Evolutionary conservation across 2,797 vertebrate genomes (phyloP).

Genomic region (Hybognathus amarus): DNA sequence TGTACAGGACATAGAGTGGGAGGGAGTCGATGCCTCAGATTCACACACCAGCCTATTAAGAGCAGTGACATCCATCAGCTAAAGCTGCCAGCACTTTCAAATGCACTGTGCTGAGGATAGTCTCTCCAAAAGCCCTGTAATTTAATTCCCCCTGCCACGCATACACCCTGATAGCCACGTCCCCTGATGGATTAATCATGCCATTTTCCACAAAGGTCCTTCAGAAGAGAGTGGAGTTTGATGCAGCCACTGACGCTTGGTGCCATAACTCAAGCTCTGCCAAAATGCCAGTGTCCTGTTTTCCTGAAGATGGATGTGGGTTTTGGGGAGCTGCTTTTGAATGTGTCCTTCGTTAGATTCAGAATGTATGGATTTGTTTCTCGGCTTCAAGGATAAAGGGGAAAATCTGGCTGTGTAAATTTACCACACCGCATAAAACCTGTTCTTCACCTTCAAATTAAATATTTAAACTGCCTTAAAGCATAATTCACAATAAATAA

Average conservation of each 20-base stretch:
- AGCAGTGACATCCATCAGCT: slow-evolving; percentile 40
- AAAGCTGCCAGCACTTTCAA: slow-evolving; percentile 39
- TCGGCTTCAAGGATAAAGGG: slow-evolving; percentile 30
- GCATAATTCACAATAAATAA: neutral
- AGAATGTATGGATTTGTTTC: slow-evolving; percentile 52
- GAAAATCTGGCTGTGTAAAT: slow-evolving; percentile 31
- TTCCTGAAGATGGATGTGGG: slow-evolving; percentile 54
- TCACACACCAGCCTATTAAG: slow-evolving; percentile 36
- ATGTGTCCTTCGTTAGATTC: slow-evolving; percentile 56
- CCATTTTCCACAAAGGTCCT: slow-evolving; percentile 61
- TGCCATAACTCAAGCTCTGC: slow-evolving; percentile 59
- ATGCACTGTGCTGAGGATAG: slow-evolving; percentile 39
- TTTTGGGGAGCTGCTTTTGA: slow-evolving; percentile 52
- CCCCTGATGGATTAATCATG: slow-evolving; percentile 60
- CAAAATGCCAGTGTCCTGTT: slow-evolving; percentile 53
- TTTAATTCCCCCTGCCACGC: slow-evolving; percentile 58
- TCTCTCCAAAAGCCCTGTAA: slow-evolving; percentile 46
- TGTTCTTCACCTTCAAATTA: neutral
- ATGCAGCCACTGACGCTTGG: slow-evolving; percentile 57
- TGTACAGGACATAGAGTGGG: slow-evolving; percentile 26
- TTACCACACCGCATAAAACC: neutral
- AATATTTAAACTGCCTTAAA: slow-evolving; percentile 1
- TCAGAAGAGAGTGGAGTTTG: slow-evolving; percentile 59
- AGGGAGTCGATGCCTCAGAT: slow-evolving; percentile 27
- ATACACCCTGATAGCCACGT: slow-evolving; percentile 43